Evolutionary conservation across 2,797 vertebrate genomes (phyloP), one percentile per base, ranked within the genome.

Genomic region (Etheostoma nigrum): DNA sequence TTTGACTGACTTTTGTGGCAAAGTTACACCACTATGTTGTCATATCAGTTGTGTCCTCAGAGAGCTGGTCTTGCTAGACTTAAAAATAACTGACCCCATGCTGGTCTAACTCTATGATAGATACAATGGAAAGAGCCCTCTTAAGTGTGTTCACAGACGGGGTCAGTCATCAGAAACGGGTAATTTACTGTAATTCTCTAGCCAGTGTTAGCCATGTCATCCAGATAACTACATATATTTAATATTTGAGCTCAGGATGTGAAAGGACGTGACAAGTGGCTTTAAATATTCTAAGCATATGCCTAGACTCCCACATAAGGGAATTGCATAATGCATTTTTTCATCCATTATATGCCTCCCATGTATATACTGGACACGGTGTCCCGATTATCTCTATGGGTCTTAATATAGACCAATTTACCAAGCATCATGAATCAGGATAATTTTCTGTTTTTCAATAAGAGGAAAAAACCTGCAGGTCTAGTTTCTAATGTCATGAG

Each of bases 241-340:
- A 49, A 73, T 73, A 72, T 48, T 66, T 51, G 21, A 75, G 48
- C 69, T 69, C 57, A 49, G 59, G 60, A 68, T 65, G 59, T 30
- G 40, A 67, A 64, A 18, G 51, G 23, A 61, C 8, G 40, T 62
- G 19, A 65, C 49, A 62, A 78, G 66, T 78, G 74, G 71, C 33
- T 78, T 81, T 83, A 48, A 59, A 85, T 83, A 81, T 82, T 59
- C 49, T 49, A 69, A 74, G 25, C 60, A 69, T 67, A 68, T 66
- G 60, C 59, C 13, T n/a, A 2, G 13, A 64, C 57, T 80, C 60
- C 53, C 55, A 82, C 78, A 76, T 74, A 54, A 57, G 54, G 44
- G 48, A 58, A 62, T 21, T 79, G 36, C 70, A 85, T 88, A 74
- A 82, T 84, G 61, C 49, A 52, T 83, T 63, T 57, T 61, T n/a